Conservation (phyloP, 1,140 invertebrate species). For the Linepithema humile region DNA sequence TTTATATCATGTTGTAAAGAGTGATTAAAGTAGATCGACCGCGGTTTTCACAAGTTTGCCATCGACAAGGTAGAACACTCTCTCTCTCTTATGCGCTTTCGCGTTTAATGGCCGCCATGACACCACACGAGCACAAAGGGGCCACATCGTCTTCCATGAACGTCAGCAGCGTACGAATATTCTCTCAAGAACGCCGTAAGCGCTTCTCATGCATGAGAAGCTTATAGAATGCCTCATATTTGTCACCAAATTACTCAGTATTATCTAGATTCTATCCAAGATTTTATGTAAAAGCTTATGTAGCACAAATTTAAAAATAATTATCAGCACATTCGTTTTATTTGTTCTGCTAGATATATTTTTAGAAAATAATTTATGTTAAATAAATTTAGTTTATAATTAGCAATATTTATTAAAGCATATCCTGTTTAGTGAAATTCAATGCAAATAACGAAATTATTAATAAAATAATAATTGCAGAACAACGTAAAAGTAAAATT, state of each 20-base stretch:
- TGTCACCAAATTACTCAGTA: not conserved
- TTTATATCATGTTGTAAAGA: slow-evolving; percentile 55
- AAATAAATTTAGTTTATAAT: no score
- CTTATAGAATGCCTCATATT: not conserved
- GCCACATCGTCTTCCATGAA: slow-evolving; percentile 2
- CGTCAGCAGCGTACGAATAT: slow-evolving; percentile 39
- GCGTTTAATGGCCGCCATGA: not conserved
- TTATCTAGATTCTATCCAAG: not conserved
- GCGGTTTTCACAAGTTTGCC: slow-evolving; percentile 26
- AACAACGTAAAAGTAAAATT: not conserved
- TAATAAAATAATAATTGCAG: not conserved
- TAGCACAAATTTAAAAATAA: not conserved
- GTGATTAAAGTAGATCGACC: slow-evolving; percentile 57
- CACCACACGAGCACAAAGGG: not conserved
- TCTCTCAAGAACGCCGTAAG: slow-evolving; percentile 17
- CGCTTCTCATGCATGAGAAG: not conserved
- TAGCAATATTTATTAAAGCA: not conserved
- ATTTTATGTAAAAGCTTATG: not conserved
- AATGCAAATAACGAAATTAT: not conserved
- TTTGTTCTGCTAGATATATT: not conserved
- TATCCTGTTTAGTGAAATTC: not conserved
- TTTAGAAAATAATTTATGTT: not conserved
- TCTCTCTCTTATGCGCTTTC: slow-evolving; percentile 3
- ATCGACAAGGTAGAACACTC: slow-evolving; percentile 13
- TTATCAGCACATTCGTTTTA: not conserved